Evolutionary conservation across 2,888 invertebrate genomes (phyloP).

Genomic region (Hydroisotoma schaefferi): DNA sequence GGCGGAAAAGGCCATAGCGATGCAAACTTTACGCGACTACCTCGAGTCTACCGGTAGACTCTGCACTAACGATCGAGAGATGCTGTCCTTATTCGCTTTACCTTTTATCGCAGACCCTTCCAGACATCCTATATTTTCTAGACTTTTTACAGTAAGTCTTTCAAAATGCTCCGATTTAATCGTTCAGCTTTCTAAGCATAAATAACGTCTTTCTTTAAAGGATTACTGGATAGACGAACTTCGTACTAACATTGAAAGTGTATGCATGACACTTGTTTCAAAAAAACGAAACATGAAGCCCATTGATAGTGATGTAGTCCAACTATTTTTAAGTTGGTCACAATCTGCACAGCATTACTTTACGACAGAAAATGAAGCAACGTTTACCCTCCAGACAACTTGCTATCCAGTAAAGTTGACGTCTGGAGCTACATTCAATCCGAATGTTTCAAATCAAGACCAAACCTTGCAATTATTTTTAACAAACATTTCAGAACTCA

Average conservation of each 20-base stretch:
- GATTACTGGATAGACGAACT: not conserved
- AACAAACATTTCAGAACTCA: slow-evolving; percentile 28
- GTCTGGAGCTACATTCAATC: slow-evolving; percentile 7
- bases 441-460: not conserved
- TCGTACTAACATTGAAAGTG: not conserved
- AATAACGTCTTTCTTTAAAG: not conserved
- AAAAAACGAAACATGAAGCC: not conserved
- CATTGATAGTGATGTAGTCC: not conserved
- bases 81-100: slow-evolving; percentile 43
- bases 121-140: slow-evolving; percentile 41
- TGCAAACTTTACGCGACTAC: slow-evolving; percentile 35
- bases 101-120: slow-evolving; percentile 45
- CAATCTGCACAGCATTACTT: not conserved
- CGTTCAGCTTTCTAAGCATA: not conserved
- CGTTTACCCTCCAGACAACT: slow-evolving; percentile 10
- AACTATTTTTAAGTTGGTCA: not conserved
- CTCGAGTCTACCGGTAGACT: slow-evolving; percentile 41
- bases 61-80: slow-evolving; percentile 41
- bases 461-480: slow-evolving; percentile 17
- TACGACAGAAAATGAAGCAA: not conserved
- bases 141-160: slow-evolving; percentile 28
- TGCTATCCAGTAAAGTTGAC: slow-evolving; percentile 25
- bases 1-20: slow-evolving; percentile 24
- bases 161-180: not conserved
- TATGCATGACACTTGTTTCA: not conserved